Conservation (phyloP, 2,797 vertebrate species). For the Pangasius djambal region DNA sequence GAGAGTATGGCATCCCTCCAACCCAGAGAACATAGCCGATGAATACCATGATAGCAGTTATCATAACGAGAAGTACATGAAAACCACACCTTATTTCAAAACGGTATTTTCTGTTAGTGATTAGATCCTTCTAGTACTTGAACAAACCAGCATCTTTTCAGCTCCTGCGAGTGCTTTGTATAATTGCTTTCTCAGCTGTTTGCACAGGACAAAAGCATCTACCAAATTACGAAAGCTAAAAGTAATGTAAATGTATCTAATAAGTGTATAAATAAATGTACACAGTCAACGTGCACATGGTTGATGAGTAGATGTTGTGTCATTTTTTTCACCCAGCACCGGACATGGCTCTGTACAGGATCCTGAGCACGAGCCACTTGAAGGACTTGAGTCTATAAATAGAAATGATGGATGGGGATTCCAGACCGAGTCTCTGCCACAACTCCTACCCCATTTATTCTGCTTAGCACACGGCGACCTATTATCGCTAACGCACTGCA, state of each 20-base stretch:
- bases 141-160: neutral
- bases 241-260: neutral
- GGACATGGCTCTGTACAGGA: slow-evolving; percentile 28
- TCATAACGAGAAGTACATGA: neutral
- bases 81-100: neutral
- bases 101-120: neutral
- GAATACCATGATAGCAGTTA: neutral
- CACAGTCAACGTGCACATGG: neutral
- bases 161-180: neutral
- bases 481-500: slow-evolving; percentile 43
- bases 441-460: slow-evolving; percentile 50
- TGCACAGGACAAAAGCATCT: neutral
- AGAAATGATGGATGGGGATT: slow-evolving; percentile 60
- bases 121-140: neutral
- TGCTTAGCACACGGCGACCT: slow-evolving; percentile 42
- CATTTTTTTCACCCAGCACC: neutral
- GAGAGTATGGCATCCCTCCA: too few species aligned
- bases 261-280: neutral
- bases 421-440: slow-evolving; percentile 44
- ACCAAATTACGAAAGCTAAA: neutral
- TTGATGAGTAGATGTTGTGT: neutral
- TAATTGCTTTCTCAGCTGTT: neutral
- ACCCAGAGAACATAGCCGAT: neutral
- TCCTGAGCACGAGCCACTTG: slow-evolving; percentile 41
- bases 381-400: slow-evolving; percentile 59